Conservation (phyloP, 2,888 invertebrate species). For the Agrochola macilenta region DNA sequence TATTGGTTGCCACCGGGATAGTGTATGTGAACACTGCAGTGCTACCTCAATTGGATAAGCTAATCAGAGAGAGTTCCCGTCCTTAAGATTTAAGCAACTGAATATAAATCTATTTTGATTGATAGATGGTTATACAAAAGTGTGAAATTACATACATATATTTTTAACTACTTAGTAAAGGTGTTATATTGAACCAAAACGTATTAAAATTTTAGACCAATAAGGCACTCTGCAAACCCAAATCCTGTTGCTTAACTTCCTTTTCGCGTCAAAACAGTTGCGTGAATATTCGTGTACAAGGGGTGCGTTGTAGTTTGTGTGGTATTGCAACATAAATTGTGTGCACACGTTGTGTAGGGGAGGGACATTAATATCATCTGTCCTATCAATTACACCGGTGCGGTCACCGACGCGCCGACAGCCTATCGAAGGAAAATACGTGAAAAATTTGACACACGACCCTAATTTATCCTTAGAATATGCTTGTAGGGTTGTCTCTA, state of each 20-base stretch:
- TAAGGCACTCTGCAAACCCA: slow-evolving; percentile 2
- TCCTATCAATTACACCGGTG: slow-evolving; percentile 86
- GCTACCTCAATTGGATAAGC: not conserved
- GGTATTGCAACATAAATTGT: slow-evolving; percentile 85
- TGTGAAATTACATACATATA: not conserved
- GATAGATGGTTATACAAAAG: not conserved
- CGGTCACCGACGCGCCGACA: slow-evolving; percentile 81
- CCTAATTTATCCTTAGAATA: slow-evolving; percentile 73
- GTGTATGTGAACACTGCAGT: not conserved
- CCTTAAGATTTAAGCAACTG: not conserved
- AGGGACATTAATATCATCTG: slow-evolving; percentile 85
- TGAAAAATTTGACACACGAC: slow-evolving; percentile 81
- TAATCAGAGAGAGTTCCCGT: not conserved
- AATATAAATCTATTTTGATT: not conserved
- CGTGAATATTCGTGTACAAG: slow-evolving; percentile 64
- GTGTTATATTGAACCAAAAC: not conserved
- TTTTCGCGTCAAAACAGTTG: slow-evolving; percentile 66
- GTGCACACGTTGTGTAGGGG: slow-evolving; percentile 80
- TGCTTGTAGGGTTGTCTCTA: slow-evolving; percentile 68
- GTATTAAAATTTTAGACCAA: not conserved
- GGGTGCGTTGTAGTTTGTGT: slow-evolving; percentile 66
- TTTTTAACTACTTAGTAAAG: not conserved
- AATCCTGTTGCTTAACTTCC: slow-evolving; percentile 37
- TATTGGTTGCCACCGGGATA: not conserved
- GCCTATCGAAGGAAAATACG: slow-evolving; percentile 80